Base-by-base conservation (phyloP, 2,113 vertebrate genomes). In the Monarcha castaneiventris region DNA sequence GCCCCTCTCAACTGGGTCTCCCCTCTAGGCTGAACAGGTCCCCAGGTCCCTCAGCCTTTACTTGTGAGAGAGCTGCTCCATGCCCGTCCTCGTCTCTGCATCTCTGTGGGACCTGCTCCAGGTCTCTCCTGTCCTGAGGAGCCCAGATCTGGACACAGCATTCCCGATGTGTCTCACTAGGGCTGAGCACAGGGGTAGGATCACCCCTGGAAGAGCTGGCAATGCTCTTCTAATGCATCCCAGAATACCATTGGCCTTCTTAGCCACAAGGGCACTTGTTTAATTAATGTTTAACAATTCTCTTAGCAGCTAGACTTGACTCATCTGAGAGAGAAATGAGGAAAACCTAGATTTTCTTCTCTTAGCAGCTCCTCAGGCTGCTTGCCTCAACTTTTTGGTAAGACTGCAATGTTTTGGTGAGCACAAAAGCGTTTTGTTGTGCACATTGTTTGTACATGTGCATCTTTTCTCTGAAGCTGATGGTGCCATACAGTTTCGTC, bases 91-190 rank as follows among this genome's bases (percentile, higher is more conserved):
- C 35, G 58, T 33, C 26, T 32, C 30, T 2, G 2, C 16, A 66
- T 49, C 25, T 55, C 64, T 0, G 1, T 16, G 11, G 41, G 48
- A 17, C 48, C 30, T 30, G 20, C 26, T 81, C 12, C 22, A 14
- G 37, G 12, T 43, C 32, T 30, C 25, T 49, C 10, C 35, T 37
- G 32, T 46, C 39, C 68, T 33, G 51, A 58, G 76, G 51, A 44
- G 27, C 43, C 49, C 51, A 9, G 52, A 29, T 0, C 12, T 33
- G 59, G 32, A 7, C 32, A 27, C 22, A 52, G 44, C 35, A 25
- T 1, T 30, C 10, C 16, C 0, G 0, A 30, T 9, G 56, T 14
- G 8, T 3, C 22, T 48, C 22, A 48, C 25, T 46, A 12, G 56
- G 49, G 8, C 35, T 41, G 58, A 35, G 30, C 49, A 79, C 2